These are phyloP conservation scores for Pseudomugil tenellus DNA, from an alignment of 2,797 vertebrate genomes.

Conservation along the genomic window DNA sequence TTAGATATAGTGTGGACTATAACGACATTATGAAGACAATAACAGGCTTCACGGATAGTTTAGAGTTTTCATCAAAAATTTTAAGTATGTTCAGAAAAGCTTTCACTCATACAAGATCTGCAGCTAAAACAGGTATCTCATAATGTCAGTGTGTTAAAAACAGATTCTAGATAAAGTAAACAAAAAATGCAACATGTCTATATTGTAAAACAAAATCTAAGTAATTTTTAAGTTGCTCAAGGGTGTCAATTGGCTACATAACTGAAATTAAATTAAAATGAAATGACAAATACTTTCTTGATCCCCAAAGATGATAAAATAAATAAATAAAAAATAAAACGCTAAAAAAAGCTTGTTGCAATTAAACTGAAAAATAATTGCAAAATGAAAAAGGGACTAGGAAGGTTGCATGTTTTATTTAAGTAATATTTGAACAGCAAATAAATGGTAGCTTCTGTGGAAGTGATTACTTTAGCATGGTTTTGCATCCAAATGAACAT, in stretches of 20 bases:
- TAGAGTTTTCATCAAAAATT: neutral
- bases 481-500: neutral
- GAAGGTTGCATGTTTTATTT: neutral
- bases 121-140: neutral
- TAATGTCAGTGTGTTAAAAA: too few relatives aligned
- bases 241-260: slow-evolving; percentile 39
- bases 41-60: neutral
- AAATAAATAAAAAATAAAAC: too few relatives aligned
- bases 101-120: neutral
- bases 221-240: slow-evolving; percentile 45
- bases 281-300: neutral
- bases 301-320: neutral
- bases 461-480: neutral
- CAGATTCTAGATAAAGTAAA: slow-evolving; percentile 18
- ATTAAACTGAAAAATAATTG: slow-evolving; percentile 12
- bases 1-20: slow-evolving; percentile 21
- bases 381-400: neutral
- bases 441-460: neutral
- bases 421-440: neutral
- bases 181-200: slow-evolving; percentile 33
- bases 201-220: slow-evolving; percentile 43
- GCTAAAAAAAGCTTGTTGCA: slow-evolving; percentile 30
- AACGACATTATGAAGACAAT: slow-evolving; percentile 2
- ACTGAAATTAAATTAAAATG: too few relatives aligned
- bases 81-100: neutral